Conservation (phyloP, 2,797 vertebrate genomes). For the Malacoctenus gilli region DNA sequence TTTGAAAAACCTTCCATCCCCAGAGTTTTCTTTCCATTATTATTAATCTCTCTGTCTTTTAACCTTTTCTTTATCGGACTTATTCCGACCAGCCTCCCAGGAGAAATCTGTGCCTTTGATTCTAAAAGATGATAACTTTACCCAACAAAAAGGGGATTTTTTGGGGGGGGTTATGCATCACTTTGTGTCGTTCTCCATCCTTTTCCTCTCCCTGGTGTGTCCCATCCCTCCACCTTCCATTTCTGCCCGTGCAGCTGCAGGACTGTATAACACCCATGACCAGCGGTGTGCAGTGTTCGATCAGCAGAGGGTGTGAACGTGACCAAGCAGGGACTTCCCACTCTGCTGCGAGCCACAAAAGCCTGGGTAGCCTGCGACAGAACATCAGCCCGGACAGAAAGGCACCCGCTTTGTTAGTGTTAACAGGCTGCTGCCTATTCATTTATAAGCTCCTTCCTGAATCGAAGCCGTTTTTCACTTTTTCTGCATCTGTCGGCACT, state of each 20-base stretch:
- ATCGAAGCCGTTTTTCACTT: constrained; percentile 17
- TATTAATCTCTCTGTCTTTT: constrained; percentile 46
- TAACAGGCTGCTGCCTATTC: constrained; percentile 32
- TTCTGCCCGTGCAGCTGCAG: constrained; percentile 62
- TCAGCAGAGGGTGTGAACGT: constrained; percentile 73
- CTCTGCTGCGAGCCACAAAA: constrained; percentile 63
- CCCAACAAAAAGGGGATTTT: too few relatives aligned
- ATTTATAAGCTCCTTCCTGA: too few relatives aligned
- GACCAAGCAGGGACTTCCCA: constrained; percentile 73
- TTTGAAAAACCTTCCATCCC: constrained; percentile 57
- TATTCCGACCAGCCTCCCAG: constrained; percentile 12
- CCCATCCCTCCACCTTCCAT: constrained; percentile 22
- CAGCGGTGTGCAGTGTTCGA: constrained; percentile 59
- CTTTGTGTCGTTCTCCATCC: constrained; percentile 4
- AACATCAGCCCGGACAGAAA: constrained; percentile 57
- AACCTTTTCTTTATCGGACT: constrained; percentile 39
- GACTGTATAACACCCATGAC: constrained; percentile 66
- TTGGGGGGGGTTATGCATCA: neutral
- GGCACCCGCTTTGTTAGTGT: constrained; percentile 69
- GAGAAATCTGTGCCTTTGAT: too few relatives aligned
- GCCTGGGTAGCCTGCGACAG: constrained; percentile 44
- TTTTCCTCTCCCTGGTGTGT: neutral
- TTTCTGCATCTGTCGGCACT: too few relatives aligned
- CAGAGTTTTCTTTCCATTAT: constrained; percentile 37
- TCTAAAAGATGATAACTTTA: too few relatives aligned